Base-by-base conservation (phyloP, 2,888 invertebrate genomes). In the Polyommatus icarus region DNA sequence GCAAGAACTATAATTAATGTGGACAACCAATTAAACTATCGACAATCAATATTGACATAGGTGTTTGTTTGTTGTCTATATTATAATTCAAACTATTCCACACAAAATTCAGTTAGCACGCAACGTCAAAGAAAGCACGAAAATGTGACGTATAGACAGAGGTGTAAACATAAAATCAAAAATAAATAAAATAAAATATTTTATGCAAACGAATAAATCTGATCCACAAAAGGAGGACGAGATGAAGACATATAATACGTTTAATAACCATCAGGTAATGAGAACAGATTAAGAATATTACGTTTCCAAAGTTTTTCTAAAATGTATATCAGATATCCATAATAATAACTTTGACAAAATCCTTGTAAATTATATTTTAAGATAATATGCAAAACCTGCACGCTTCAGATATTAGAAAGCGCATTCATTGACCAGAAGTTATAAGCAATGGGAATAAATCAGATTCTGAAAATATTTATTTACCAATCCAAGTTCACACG, bases 61-160 rank as follows among this genome's bases (percentile, higher is more conserved):
- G 15, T 67, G 29, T 32, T 67, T 67, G 18, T 67, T 67, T 67
- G 12, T 24, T 29, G 67, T 67, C 67, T 67, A 15, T 29, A 67
- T 67, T 67, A 67, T 67, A 59, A 24, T 59, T 67, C 61, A 24
- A 61, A 61, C 20, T 67, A 15, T 29, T 29, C 67, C 24, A 24
- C 61, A 61, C 10, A 67, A 67, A 67, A 67, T 29, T 67, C 67
- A 67, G 29, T 29, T 5, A 15, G 12, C 67, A 32, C 15, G 67
- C 67, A 54, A 75, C 50, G 75, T 75, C 75, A 75, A 54, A 54
- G 29, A 29, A 54, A 75, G 54, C 29, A 54, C 50, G 7, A 75
- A 73, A 73, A 73, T 67, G 15, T 67, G 67, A 67, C 29, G 20
- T 10, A 24, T 50, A 20, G 46, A 24, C 1, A 50, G 67, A 20